Conservation (phyloP, 2,888 invertebrate genomes). For the Ophioninae sp. region DNA sequence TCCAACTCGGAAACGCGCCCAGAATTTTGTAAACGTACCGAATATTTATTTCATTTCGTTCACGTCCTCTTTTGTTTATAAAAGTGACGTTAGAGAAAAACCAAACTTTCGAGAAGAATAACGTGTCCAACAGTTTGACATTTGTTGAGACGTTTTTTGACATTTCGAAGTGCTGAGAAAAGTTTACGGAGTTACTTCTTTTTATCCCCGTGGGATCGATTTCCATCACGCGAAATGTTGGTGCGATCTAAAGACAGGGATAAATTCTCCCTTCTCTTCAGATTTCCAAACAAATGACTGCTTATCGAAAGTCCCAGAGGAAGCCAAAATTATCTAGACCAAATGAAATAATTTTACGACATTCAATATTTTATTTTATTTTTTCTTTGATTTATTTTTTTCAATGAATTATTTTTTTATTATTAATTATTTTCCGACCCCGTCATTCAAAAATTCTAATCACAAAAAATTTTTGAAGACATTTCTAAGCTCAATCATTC, state of each 20-base stretch:
- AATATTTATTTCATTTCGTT: conserved; percentile 7
- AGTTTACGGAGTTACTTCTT: conserved; percentile 13
- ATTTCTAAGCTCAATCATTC: background rate
- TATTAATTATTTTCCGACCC: background rate
- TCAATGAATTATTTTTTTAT: background rate
- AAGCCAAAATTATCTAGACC: background rate
- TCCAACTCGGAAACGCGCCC: conserved; percentile 31
- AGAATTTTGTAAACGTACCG: conserved; percentile 36
- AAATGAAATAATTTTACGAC: background rate
- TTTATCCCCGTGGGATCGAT: background rate
- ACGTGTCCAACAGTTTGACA: conserved; percentile 37
- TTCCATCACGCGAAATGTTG: background rate
- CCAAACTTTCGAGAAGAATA: conserved; percentile 32
- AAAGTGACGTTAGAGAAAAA: conserved; percentile 32
- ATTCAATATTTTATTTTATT: background rate
- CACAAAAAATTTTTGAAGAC: too few relatives aligned
- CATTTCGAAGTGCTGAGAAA: conserved; percentile 27
- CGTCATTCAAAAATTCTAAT: too few relatives aligned
- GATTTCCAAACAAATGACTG: background rate
- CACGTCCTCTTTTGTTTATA: conserved; percentile 13
- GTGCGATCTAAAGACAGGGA: background rate
- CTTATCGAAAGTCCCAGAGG: background rate
- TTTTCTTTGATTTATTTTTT: background rate
- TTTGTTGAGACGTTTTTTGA: conserved; percentile 39
- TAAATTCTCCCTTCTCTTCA: background rate